Percentiles rank a stretch among this genome's conserved stretches.
phyloP scores from a whole-genome alignment of 2,113 vertebrate genomes.

The Psettodes erumei region DNA sequence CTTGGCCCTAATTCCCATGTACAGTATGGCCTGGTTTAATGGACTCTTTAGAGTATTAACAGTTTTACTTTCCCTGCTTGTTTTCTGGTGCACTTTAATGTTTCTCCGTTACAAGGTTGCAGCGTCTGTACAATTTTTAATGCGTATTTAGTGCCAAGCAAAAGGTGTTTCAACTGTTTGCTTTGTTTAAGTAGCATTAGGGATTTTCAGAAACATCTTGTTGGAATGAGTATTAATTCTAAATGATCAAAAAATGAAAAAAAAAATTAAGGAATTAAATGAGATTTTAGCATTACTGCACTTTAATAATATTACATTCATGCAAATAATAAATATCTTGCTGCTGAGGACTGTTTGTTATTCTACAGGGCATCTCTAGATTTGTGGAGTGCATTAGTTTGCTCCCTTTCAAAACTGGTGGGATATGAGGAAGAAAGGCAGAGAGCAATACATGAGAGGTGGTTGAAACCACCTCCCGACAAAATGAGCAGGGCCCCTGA shows the following conservation, averaged over 20 bases:
- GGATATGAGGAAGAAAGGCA: slow-evolving; percentile 56
- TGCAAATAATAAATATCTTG: slow-evolving; percentile 13
- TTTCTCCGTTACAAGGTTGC: slow-evolving; percentile 12
- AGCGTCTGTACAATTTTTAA: slow-evolving; percentile 9
- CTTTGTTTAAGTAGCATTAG: slow-evolving; percentile 48
- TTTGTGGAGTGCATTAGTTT: slow-evolving; percentile 60
- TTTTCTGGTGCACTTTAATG: slow-evolving; percentile 52
- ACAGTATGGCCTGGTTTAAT: slow-evolving; percentile 76
- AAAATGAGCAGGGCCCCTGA: slow-evolving; percentile 75
- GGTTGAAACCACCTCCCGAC: slow-evolving; percentile 64
- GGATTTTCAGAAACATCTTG: slow-evolving; percentile 57
- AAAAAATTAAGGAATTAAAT: slow-evolving; percentile 38
- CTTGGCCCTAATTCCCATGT: slow-evolving; percentile 73
- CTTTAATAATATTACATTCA: slow-evolving; percentile 5
- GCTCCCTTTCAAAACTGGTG: slow-evolving; percentile 50
- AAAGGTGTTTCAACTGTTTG: slow-evolving; percentile 39
- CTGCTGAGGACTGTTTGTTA: slow-evolving; percentile 26
- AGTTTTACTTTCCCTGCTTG: slow-evolving; percentile 63
- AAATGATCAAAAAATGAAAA: slow-evolving; percentile 7
- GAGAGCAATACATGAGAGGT: slow-evolving; percentile 59
- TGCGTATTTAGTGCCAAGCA: slow-evolving; percentile 19
- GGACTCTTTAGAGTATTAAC: slow-evolving; percentile 77
- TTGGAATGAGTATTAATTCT: slow-evolving; percentile 38
- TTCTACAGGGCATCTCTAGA: slow-evolving; percentile 26
- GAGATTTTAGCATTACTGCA: slow-evolving; percentile 18